Percentiles rank a stretch among this genome's conserved stretches.
These are phyloP conservation scores for Andrena minutula DNA, from an alignment of 2,888 invertebrate species.

Conservation along the genomic window DNA sequence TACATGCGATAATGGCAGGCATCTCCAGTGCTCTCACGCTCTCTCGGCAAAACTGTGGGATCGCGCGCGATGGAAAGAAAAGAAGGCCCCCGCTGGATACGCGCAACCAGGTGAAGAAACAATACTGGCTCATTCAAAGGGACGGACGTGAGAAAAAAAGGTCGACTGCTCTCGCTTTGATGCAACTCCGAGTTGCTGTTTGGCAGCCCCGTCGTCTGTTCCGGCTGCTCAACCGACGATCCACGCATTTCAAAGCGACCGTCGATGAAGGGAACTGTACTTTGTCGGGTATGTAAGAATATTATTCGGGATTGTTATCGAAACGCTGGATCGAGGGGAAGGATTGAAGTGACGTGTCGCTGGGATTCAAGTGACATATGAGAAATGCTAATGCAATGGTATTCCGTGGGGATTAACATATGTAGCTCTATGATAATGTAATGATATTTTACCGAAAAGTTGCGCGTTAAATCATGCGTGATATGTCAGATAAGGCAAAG, in stretches of 20 bases:
- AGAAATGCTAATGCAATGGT: background rate
- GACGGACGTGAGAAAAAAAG: conserved; percentile 39
- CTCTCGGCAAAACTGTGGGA: conserved; percentile 25
- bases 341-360: background rate
- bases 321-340: background rate
- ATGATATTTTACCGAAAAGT: conserved; percentile 2
- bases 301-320: background rate
- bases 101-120: conserved; percentile 19
- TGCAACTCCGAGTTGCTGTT: background rate
- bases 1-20: background rate
- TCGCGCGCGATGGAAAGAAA: conserved; percentile 3
- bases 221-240: background rate
- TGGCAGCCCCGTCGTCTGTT: background rate
- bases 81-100: background rate
- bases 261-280: no score
- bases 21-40: conserved; percentile 29
- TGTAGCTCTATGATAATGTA: conserved; percentile 2
- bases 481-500: background rate
- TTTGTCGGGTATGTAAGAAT: background rate
- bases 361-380: background rate
- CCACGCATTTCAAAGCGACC: background rate
- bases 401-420: conserved; percentile 15
- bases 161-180: background rate
- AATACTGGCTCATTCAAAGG: conserved; percentile 9
- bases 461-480: background rate